Base-by-base conservation (phyloP, 2,888 invertebrate species). In the Tetragonula carbonaria region DNA sequence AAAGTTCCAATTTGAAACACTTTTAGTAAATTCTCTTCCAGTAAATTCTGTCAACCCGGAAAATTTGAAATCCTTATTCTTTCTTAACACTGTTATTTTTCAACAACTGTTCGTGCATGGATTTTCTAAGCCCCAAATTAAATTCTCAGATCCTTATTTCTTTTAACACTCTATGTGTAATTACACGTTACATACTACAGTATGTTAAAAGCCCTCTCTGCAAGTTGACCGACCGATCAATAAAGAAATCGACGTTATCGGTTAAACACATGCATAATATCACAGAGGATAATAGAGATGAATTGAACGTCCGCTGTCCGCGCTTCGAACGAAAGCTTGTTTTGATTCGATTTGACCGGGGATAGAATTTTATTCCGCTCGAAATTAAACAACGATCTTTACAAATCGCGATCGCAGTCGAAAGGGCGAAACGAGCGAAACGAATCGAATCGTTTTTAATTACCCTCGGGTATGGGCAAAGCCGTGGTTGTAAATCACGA, bases 301-400 rank as follows among this genome's bases (percentile, higher is more conserved):
- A 74, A 55, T 53, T 13, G 38, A 8, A 50, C 33, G 66, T 45
- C 57, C 4, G n/a, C 3, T 18, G 8, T 45, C 18, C 14, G 45
- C 18, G 23, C 6, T 62, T 55, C 23, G 23, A 23, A 23, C 45
- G 45, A 23, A 45, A 55, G 57, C 28, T 45, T 45, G 45, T 75
- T 74, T 53, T 55, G 28, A 57, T 75, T 66, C 55, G 45, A 66
- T 75, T 57, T 23, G 8, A 38, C 16, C 2, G 45, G 14, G 2
- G 45, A 57, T 45, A 23, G 45, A 45, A 45, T 57, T 75, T 74
- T 65, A 55, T 66, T 57, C 45, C 45, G 6, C 23, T 18, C 23
- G 14, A 18, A 53, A 55, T 75, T 75, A 28, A 67, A 57, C 21
- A 75, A 75, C 57, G 67, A 57, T 45, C 14, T 75, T 57, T 18